Conservation (phyloP, 64 coral and sea anemone genomes). For the Trachythela sp. region DNA sequence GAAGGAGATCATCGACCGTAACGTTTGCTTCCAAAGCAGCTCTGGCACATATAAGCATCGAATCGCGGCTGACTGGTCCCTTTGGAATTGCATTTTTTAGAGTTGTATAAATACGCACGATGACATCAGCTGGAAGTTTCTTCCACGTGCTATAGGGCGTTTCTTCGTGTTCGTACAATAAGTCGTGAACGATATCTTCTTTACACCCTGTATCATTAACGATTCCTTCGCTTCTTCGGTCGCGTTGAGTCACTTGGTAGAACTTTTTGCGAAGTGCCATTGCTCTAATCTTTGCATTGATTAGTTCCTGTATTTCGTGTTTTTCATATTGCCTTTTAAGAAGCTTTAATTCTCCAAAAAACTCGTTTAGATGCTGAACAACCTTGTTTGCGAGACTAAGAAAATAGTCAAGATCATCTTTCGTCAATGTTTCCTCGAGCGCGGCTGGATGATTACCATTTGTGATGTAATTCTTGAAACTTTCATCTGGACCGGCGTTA, state of each 20-base stretch:
- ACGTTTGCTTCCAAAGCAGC: conserved; percentile 31
- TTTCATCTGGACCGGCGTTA: neutral
- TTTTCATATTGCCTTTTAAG: conserved; percentile 30
- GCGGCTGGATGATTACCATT: neutral
- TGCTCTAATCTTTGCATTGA: conserved; percentile 38
- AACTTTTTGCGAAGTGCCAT: conserved; percentile 32
- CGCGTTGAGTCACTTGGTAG: conserved; percentile 41
- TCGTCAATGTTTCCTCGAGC: neutral
- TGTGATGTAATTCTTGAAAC: conserved; percentile 38
- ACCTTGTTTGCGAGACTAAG: conserved; percentile 12
- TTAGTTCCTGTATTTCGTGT: conserved; percentile 25
- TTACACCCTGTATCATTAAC: neutral
- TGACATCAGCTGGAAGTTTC: neutral
- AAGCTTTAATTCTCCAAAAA: conserved; percentile 42
- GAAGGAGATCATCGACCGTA: neutral
- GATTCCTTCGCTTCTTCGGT: conserved; percentile 20
- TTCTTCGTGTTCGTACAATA: conserved; percentile 36
- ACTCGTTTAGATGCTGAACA: conserved; percentile 24
- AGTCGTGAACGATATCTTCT: conserved; percentile 47
- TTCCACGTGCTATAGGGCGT: conserved; percentile 47
- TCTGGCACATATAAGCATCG: conserved; percentile 34
- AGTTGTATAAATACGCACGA: conserved; percentile 16
- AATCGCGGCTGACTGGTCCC: neutral
- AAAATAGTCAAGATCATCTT: conserved; percentile 38
- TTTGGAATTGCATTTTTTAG: neutral